phyloP scores from a whole-genome alignment of 2,797 vertebrate genomes.

The Esox lucius region DNA sequence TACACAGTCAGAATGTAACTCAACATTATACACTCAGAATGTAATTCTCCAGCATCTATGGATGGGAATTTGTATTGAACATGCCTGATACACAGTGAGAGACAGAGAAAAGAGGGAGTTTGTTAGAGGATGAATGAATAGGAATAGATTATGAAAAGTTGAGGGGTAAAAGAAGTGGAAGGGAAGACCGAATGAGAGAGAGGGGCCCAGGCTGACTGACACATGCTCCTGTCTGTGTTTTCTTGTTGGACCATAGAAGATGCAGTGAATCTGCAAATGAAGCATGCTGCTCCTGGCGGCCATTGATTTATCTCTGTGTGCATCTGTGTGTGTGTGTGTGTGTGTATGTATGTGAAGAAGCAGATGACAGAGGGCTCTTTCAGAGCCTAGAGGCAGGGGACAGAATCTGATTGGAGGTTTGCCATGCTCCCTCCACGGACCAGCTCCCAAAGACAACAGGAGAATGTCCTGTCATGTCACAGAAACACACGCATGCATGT shows the following conservation, averaged over 20 bases:
- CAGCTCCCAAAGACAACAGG: conserved; percentile 34
- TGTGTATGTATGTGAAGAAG: conserved; percentile 19
- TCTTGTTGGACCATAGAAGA: conserved; percentile 76
- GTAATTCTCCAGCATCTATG: not conserved
- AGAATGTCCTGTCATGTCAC: conserved; percentile 16
- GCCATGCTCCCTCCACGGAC: conserved; percentile 33
- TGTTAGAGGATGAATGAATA: conserved; percentile 4
- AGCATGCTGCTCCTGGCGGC: conserved; percentile 53
- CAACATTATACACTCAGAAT: not conserved
- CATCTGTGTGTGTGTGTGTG: conserved; percentile 17
- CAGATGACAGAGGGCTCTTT: conserved; percentile 49
- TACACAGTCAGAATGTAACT: not conserved
- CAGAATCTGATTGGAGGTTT: conserved; percentile 38
- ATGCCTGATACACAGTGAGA: not conserved
- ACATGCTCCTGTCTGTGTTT: conserved; percentile 72
- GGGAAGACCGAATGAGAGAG: conserved; percentile 16
- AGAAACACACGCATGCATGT: conserved; percentile 20
- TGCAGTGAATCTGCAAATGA: conserved; percentile 65
- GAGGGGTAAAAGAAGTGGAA: not conserved
- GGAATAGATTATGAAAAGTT: not conserved
- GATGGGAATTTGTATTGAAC: not conserved
- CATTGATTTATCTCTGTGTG: conserved; percentile 52
- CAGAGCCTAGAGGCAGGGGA: conserved; percentile 38
- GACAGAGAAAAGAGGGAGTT: conserved; percentile 12
- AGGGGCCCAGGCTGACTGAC: conserved; percentile 46